Evolutionary conservation across 2,888 invertebrate species (phyloP), one percentile per base, ranked within the genome.

Genomic region (Maniola hyperantus): DNA sequence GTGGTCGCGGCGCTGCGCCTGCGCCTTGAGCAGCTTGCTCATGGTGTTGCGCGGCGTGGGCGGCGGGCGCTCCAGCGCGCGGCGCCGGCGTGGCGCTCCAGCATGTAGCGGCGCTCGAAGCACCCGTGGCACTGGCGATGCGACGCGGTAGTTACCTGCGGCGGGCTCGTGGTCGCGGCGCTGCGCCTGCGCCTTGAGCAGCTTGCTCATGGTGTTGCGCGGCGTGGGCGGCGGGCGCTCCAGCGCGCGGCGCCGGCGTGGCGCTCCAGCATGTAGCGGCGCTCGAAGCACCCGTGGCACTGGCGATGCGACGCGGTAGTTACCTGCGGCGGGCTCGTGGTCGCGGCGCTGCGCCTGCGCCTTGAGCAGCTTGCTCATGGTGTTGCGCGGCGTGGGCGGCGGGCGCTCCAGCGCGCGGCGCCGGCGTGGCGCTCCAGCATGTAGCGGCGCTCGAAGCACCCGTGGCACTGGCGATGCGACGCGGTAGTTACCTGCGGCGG

Each of bases 361-460:
- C 89, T 92, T 92, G 61, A 92, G 88, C 82, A 92, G 83, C 80
- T 92, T 92, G 85, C 88, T 89, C 92, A 92, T 92, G 73, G 92
- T 92, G 83, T 91, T 92, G 70, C 91, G 83, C 71, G 91, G 91
- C 69, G 89, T 88, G 75, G 91, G 87, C 1, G 36, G 36, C 36
- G 36, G 36, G 7, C 36, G 36, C 36, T 92, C 92, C 71, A 90
- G 84, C 72, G 92, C 71, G 76, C 83, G 44, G 72, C 77, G 64
- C 85, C 81, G 79, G 81, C 80, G 84, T 92, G 92, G 46, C 91
- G 88, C 85, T 92, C 92, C 79, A 92, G 77, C 87, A 91, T 83
- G 82, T 89, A 89, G 67, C 89, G 81, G 76, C 91, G 75, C 82
- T 91, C 91, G 83, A 87, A 92, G 62, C 91, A 84, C 77, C 91